phyloP scores from a whole-genome alignment of 2,797 vertebrate genomes.

The Lagocephalus sceleratus region DNA sequence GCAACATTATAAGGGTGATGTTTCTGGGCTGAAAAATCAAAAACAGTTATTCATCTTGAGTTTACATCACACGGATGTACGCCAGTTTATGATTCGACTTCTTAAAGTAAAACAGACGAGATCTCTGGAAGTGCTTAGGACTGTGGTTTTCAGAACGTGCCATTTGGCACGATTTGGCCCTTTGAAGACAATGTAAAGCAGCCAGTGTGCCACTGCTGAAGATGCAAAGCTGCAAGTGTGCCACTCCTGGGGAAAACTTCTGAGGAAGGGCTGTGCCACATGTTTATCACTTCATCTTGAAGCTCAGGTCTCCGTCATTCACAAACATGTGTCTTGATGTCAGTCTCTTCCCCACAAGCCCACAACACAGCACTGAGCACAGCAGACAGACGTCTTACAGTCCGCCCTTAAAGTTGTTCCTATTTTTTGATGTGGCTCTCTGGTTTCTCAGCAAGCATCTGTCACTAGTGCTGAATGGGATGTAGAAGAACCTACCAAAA shows the following conservation, averaged over 20 bases:
- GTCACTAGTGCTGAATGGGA: slow-evolving; percentile 9
- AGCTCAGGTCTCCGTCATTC: slow-evolving; percentile 12
- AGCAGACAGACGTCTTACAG: slow-evolving; percentile 18
- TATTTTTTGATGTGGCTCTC: slow-evolving; percentile 38
- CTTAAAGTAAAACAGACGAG: slow-evolving; percentile 34
- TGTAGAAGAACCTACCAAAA: slow-evolving; percentile 4
- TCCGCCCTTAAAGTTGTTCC: slow-evolving; percentile 39
- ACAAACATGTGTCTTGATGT: slow-evolving; percentile 64
- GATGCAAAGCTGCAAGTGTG: slow-evolving; percentile 13
- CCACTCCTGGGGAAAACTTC: slow-evolving; percentile 21
- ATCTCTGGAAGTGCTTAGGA: slow-evolving; percentile 59
- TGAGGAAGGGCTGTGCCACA: slow-evolving; percentile 25
- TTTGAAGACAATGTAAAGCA: slow-evolving; percentile 36
- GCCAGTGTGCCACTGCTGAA: no score
- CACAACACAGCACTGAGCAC: slow-evolving; percentile 21
- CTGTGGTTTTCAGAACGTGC: slow-evolving; percentile 51
- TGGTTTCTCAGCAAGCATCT: slow-evolving; percentile 24
- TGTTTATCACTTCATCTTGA: slow-evolving; percentile 63
- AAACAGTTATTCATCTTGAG: slow-evolving; percentile 6
- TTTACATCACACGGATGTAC: slow-evolving; percentile 33
- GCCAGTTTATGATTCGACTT: slow-evolving; percentile 50
- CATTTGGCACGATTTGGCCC: slow-evolving; percentile 29
- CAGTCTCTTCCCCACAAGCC: slow-evolving; percentile 22
- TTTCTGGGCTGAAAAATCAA: slow-evolving; percentile 3
- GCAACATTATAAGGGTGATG: not conserved